Percentiles rank a stretch among this genome's conserved stretches.
Evolutionary conservation across 2,888 invertebrate genomes (phyloP).

Genomic region (Harpalus rubripes): DNA sequence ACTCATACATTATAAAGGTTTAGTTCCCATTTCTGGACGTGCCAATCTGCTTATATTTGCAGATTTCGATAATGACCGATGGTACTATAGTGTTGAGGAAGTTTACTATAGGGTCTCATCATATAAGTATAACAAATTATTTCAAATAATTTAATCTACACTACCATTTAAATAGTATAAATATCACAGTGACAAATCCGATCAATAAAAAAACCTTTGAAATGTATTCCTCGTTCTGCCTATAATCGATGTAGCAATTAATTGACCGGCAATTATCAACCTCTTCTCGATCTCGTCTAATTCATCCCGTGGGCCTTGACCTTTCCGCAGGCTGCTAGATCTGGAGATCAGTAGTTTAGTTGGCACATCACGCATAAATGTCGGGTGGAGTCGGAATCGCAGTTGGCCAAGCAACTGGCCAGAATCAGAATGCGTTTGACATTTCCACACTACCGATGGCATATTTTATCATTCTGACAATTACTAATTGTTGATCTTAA

Average conservation of each 20-base stretch:
- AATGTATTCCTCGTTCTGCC: neutral
- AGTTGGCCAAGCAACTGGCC: no score
- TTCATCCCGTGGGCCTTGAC: constrained; percentile 37
- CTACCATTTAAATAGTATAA: no score
- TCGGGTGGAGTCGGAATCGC: neutral
- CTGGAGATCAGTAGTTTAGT: constrained; percentile 18
- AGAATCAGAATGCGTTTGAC: constrained; percentile 29
- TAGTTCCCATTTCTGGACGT: no score
- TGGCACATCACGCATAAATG: constrained; percentile 43
- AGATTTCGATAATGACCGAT: no score
- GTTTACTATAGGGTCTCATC: no score
- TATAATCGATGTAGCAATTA: constrained; percentile 51
- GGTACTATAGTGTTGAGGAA: no score
- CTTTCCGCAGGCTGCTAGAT: constrained; percentile 41
- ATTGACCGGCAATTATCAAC: constrained; percentile 52
- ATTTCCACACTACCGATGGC: constrained; percentile 21
- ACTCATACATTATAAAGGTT: no score
- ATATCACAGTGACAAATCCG: no score
- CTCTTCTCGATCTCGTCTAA: constrained; percentile 22
- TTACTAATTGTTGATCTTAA: constrained; percentile 48
- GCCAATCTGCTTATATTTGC: no score
- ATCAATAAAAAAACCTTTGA: neutral
- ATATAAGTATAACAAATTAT: no score
- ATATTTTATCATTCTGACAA: constrained; percentile 53
- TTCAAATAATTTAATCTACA: no score